Conservation (phyloP, 1,140 invertebrate species). For the Euura lappo region DNA sequence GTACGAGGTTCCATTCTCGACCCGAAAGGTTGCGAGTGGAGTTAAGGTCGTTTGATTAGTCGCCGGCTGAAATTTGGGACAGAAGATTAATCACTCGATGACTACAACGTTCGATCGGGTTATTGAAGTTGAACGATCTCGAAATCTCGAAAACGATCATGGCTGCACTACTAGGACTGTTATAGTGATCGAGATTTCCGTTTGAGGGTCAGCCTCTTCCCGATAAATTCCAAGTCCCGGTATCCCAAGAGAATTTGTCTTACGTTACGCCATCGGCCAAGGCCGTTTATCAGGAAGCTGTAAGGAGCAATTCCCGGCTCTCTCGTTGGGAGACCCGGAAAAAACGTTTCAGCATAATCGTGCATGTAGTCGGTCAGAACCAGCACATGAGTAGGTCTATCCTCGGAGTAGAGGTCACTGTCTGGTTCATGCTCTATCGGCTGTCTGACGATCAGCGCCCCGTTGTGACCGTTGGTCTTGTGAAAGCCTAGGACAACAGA, state of each 20-base stretch:
- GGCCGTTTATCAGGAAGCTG: slow-evolving; percentile 65
- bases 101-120: too few relatives aligned
- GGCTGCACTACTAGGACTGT: too few relatives aligned
- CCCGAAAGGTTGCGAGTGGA: slow-evolving; percentile 36
- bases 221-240: background rate
- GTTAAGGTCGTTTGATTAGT: slow-evolving; percentile 20
- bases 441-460: slow-evolving; percentile 44
- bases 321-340: slow-evolving; percentile 33
- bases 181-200: too few relatives aligned
- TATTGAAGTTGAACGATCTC: too few relatives aligned
- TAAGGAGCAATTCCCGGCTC: slow-evolving; percentile 51
- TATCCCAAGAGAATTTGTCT: slow-evolving; percentile 9
- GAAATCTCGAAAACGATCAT: too few relatives aligned
- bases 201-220: too few relatives aligned
- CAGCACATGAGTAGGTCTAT: slow-evolving; percentile 46
- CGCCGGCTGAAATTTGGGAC: background rate
- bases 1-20: slow-evolving; percentile 47
- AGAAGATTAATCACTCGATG: background rate
- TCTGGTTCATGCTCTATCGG: slow-evolving; percentile 28
- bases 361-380: slow-evolving; percentile 50
- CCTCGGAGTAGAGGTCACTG: slow-evolving; percentile 46
- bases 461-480: slow-evolving; percentile 47
- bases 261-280: slow-evolving; percentile 49
- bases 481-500: slow-evolving; percentile 44
- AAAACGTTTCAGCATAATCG: slow-evolving; percentile 34